These are phyloP conservation scores for Hedychridium roseum DNA, from an alignment of 2,888 invertebrate genomes.

Conservation along the genomic window DNA sequence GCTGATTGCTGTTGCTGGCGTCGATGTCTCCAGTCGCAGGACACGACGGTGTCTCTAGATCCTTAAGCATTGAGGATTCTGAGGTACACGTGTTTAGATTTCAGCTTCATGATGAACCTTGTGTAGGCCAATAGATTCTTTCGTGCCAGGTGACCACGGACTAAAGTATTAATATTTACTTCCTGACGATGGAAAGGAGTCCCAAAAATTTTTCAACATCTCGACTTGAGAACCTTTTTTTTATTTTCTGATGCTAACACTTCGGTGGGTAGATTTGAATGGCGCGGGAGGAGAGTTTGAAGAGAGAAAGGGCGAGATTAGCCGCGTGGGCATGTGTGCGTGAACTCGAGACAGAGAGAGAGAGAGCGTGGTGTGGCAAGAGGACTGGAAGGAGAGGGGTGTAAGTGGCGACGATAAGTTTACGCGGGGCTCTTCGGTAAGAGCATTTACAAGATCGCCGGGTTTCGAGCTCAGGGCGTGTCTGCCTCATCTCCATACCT, in stretches of 20 bases:
- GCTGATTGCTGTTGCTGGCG: conserved; percentile 20
- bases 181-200: background rate
- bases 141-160: conserved; percentile 9
- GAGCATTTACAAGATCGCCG: conserved; percentile 18
- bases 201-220: background rate
- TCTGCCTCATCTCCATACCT: conserved; percentile 43
- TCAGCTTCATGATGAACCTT: conserved; percentile 1
- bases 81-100: conserved; percentile 17
- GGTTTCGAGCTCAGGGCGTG: conserved; percentile 26
- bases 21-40: conserved; percentile 27
- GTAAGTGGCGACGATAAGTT: conserved; percentile 11
- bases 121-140: conserved; percentile 16
- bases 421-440: conserved; percentile 5
- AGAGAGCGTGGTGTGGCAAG: too few species aligned
- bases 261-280: too few species aligned
- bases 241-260: too few species aligned
- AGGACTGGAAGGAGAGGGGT: background rate
- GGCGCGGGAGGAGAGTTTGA: too few species aligned
- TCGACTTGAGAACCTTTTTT: too few species aligned
- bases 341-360: too few species aligned
- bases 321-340: too few species aligned
- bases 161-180: background rate
- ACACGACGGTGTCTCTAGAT: conserved; percentile 12
- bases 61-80: conserved; percentile 7
- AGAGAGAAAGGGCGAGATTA: too few species aligned